Conservation (phyloP, 2,113 vertebrate genomes). For the Brachyistius frenatus region DNA sequence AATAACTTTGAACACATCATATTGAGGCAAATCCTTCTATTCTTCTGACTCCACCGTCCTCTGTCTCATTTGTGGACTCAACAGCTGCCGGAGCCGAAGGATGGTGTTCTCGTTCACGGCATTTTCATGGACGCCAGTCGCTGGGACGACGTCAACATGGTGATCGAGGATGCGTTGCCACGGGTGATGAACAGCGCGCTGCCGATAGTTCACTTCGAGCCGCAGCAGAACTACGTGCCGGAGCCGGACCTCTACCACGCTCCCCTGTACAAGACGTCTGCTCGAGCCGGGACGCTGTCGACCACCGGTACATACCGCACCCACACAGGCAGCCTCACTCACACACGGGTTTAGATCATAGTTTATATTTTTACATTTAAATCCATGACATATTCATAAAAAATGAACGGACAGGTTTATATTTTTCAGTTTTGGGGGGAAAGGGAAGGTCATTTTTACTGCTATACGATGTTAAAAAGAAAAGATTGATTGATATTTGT, state of each 20-base stretch:
- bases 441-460: background rate
- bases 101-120: constrained; percentile 86
- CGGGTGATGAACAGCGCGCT: constrained; percentile 85
- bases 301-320: constrained; percentile 81
- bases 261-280: constrained; percentile 87
- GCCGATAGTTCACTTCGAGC: constrained; percentile 87
- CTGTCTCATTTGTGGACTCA: constrained; percentile 10
- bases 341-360: background rate
- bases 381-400: background rate
- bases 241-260: constrained; percentile 79
- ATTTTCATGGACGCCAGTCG: constrained; percentile 88
- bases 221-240: constrained; percentile 83
- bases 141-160: constrained; percentile 84
- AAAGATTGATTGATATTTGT: background rate
- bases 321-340: background rate
- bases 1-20: no score
- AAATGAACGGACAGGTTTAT: background rate
- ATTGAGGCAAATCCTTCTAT: no score
- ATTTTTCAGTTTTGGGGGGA: background rate
- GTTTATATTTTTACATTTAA: background rate
- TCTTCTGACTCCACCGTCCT: background rate
- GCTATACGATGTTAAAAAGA: background rate
- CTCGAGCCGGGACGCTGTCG: constrained; percentile 85
- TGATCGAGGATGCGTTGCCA: constrained; percentile 83
- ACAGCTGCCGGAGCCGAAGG: constrained; percentile 82